Evolutionary conservation across 2,888 invertebrate genomes (phyloP).

Genomic region (Syrista parreyssii): DNA sequence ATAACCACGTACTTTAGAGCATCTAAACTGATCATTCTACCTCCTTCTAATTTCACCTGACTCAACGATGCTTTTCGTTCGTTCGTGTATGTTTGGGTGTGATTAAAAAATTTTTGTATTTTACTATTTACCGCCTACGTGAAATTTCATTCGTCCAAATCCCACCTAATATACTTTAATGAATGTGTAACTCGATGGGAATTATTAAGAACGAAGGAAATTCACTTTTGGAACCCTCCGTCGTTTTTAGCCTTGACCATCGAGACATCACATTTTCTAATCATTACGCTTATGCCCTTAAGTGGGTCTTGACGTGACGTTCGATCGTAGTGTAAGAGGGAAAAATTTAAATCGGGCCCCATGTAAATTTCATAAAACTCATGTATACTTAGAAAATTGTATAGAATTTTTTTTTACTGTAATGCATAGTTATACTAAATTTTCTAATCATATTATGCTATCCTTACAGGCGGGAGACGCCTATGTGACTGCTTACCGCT

Average conservation of each 20-base stretch:
- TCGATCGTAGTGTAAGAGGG: neutral
- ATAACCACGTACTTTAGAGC: conserved; percentile 24
- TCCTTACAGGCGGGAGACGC: neutral
- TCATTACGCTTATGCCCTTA: no score
- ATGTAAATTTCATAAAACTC: neutral
- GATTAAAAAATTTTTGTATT: neutral
- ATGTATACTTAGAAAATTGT: neutral
- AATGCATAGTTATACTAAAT: neutral
- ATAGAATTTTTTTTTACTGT: neutral
- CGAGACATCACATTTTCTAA: no score
- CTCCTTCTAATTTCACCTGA: neutral
- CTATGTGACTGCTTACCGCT: neutral
- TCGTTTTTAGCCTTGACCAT: no score
- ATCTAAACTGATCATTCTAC: conserved; percentile 14
- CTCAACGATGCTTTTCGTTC: neutral
- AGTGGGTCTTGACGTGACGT: neutral
- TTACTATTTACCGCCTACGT: neutral
- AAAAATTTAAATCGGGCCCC: neutral
- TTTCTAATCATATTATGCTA: neutral
- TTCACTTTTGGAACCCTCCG: neutral
- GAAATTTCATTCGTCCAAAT: neutral
- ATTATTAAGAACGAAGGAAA: neutral
- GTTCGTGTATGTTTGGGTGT: neutral
- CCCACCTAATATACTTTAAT: neutral
- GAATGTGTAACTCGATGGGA: neutral